Base-by-base conservation (phyloP, 2,888 invertebrate genomes). In the Zygogramma bicolorata region DNA sequence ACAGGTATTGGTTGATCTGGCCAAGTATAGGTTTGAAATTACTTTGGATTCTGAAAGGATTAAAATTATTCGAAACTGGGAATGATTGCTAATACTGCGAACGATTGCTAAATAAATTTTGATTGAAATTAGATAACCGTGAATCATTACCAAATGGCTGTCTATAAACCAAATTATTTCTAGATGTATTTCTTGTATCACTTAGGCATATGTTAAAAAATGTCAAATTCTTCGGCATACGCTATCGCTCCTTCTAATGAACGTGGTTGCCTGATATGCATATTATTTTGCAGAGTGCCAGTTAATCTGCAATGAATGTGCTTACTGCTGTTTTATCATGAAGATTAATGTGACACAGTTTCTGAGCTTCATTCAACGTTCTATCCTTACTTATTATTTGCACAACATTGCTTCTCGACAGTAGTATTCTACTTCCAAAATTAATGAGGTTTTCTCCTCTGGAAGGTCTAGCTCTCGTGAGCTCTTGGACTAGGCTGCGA, bases 341-440 rank as follows among this genome's bases (percentile, higher is more conserved):
- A 34, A 34, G 61, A 15, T 34, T 61, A 6, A 27, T 27, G 8
- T 58, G 58, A 25, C 22, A 25, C 10, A 25, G 4, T 58, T 58
- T 58, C 4, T 58, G 3, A 25, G 25, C 13, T 58, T 6, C 27
- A 8, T 3, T 5, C 3, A 27, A 27, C 1, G 2, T 13, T 3
- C 22, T 27, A 25, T 58, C 58, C 13, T 58, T 58, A 27, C 27
- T 27, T 27, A 58, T 58, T 61, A 34, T 61, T 20, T 61, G 7
- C n/a, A 15, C 5, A 22, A 61, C 34, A 15, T n/a, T 61, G 13
- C 61, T 61, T 34, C 31, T 65, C 25, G 46, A 46, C 15, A 65
- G 25, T 8, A 34, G 61, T 15, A 61, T 20, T 61, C 65, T 58
- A 66, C 34, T 66, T 7, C 53, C 58, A 53, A 66, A 66, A 57